Base-by-base conservation (phyloP, 2,113 vertebrate species). In the Rhipidura dahli region DNA sequence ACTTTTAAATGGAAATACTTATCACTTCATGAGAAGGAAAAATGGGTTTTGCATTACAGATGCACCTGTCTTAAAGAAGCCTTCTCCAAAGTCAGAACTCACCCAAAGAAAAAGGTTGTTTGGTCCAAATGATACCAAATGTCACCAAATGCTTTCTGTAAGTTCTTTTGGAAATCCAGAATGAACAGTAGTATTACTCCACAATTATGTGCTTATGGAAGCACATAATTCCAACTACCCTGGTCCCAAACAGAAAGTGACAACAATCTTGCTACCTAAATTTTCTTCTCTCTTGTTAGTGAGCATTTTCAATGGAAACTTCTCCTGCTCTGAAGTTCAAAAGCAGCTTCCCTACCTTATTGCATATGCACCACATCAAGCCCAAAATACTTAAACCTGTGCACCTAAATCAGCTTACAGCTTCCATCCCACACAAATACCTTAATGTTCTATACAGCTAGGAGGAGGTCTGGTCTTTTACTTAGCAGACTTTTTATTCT, bases 391-490 rank as follows among this genome's bases (percentile, higher is more conserved):
- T 68, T 71, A 27, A 50, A 60, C 30, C 30, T 50, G 37, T 57
- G 7, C 10, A 57, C 23, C 27, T 44, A 42, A 56, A 64, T 44
- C 45, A 83, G 42, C 11, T 39, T 21, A 61, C 7, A 68, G 5
- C 3, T 45, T 45, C 26, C 7, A 5, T 6, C 9, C 9, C 4
- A 10, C 6, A 5, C 10, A 8, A n/a, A 73, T 8, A 8, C 6
- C 35, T 59, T 37, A 28, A 64, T 18, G 17, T 6, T 71, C 23
- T 66, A 50, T 10, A 24, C 7, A 87, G 28, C 17, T 69, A 40
- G 28, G 45, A 69, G 47, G 19, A 77, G 31, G 49, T 80, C 39
- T 57, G 28, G 11, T 51, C 14, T 49, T 73, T 51, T 53, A 81
- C 31, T 39, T 21, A 76, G 30, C 11, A 42, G 10, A 17, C 12